Evolutionary conservation across 2,797 vertebrate genomes (phyloP).

Genomic region (Poeciliopsis turneri): DNA sequence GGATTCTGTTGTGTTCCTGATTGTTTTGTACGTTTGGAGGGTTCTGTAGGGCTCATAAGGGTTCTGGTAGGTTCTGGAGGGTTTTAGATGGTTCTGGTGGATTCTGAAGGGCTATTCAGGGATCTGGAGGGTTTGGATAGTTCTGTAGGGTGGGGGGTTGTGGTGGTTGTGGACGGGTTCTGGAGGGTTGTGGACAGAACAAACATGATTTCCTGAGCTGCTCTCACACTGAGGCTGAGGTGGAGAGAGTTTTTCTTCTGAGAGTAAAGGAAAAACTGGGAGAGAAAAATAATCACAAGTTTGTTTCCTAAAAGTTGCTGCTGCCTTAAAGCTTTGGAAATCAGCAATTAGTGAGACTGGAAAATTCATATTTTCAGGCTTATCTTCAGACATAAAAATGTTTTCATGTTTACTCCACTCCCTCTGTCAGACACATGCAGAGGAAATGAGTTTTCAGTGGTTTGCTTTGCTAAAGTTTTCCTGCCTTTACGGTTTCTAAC

Average conservation of each 20-base stretch:
- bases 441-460: not conserved
- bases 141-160: no score
- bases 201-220: conserved; percentile 1
- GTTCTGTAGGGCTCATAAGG: no score
- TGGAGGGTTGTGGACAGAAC: conserved; percentile 8
- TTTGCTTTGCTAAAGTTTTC: not conserved
- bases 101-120: no score
- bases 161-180: no score
- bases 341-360: conserved; percentile 2
- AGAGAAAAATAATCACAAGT: conserved; percentile 6
- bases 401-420: not conserved
- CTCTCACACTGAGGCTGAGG: conserved; percentile 16
- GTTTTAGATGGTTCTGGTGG: no score
- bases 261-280: conserved; percentile 30
- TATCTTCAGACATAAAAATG: not conserved
- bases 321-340: conserved; percentile 25
- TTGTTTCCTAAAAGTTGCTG: conserved; percentile 21
- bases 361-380: not conserved
- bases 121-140: no score
- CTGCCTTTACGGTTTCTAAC: not conserved
- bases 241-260: conserved; percentile 19
- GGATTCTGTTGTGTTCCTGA: no score
- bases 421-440: not conserved
- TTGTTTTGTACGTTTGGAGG: no score
- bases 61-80: no score